Percentiles rank a stretch among this genome's conserved stretches.
phyloP scores from a whole-genome alignment of 2,113 vertebrate species.

The Channa maculata region DNA sequence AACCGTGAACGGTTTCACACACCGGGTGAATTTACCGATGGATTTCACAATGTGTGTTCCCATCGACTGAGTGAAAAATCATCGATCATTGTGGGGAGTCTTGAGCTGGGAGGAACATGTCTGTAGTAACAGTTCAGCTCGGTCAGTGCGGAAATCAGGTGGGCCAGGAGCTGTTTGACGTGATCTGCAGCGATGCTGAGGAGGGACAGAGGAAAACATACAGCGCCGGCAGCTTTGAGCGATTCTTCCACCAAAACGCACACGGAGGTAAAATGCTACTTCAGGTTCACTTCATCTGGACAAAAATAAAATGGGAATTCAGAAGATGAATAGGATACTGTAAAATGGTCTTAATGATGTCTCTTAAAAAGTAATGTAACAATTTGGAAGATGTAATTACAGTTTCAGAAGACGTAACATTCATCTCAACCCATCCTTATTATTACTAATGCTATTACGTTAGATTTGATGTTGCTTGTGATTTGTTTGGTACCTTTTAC shows the following conservation, averaged over 20 bases:
- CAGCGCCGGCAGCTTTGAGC: slow-evolving; percentile 81
- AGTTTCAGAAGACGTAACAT: too few relatives aligned
- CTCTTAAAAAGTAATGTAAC: too few relatives aligned
- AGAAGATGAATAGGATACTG: too few relatives aligned
- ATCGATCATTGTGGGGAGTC: not conserved
- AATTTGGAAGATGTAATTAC: too few relatives aligned
- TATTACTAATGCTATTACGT: too few relatives aligned
- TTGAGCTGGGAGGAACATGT: slow-evolving; percentile 80
- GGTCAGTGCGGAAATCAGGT: slow-evolving; percentile 98
- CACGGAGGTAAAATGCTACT: slow-evolving; percentile 80
- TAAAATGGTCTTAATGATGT: too few relatives aligned
- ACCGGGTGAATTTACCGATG: not conserved
- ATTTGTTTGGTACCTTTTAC: too few relatives aligned
- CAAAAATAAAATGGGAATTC: not conserved
- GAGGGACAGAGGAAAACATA: slow-evolving; percentile 83
- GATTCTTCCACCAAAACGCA: slow-evolving; percentile 87
- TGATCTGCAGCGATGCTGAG: slow-evolving; percentile 82
- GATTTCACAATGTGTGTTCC: not conserved
- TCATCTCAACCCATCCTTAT: too few relatives aligned
- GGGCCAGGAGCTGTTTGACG: slow-evolving; percentile 89
- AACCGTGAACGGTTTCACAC: not conserved
- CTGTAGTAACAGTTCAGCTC: slow-evolving; percentile 91
- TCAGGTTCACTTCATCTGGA: too few relatives aligned
- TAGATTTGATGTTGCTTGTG: too few relatives aligned
- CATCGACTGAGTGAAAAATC: not conserved